These are phyloP conservation scores for Caiman crocodilus DNA, from an alignment of 2,797 vertebrate species.

Conservation along the genomic window DNA sequence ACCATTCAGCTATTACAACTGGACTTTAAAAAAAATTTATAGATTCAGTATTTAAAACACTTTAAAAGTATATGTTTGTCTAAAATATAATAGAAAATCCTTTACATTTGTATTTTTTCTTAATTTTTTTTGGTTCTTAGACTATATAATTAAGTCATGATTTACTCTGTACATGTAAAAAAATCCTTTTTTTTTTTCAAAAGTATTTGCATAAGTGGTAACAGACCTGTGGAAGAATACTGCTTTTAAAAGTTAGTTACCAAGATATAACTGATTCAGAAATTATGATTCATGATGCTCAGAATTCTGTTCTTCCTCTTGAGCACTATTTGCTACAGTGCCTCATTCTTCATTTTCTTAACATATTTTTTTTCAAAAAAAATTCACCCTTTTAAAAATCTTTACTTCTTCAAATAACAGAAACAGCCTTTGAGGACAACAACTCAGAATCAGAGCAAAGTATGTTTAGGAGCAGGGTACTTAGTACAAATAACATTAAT, in stretches of 20 bases:
- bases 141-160: slow-evolving; percentile 74
- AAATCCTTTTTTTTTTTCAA: slow-evolving; percentile 64
- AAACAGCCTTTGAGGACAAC: slow-evolving; percentile 34
- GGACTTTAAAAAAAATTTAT: slow-evolving; percentile 73
- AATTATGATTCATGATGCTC: slow-evolving; percentile 55
- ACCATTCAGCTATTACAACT: slow-evolving; percentile 61
- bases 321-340: slow-evolving; percentile 48
- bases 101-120: slow-evolving; percentile 73
- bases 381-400: slow-evolving; percentile 52
- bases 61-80: slow-evolving; percentile 80
- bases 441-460: slow-evolving; percentile 64
- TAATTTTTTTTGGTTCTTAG: slow-evolving; percentile 73
- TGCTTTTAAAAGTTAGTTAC: slow-evolving; percentile 70
- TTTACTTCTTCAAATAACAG: slow-evolving; percentile 50
- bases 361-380: background rate
- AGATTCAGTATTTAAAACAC: slow-evolving; percentile 81
- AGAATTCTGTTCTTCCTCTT: slow-evolving; percentile 63
- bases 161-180: slow-evolving; percentile 74
- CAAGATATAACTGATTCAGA: slow-evolving; percentile 66
- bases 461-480: background rate
- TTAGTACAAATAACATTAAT: slow-evolving; percentile 39
- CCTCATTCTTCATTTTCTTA: slow-evolving; percentile 44
- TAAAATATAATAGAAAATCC: slow-evolving; percentile 84
- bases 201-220: slow-evolving; percentile 75
- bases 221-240: slow-evolving; percentile 65